A percentile compares a stretch with the other conserved stretches of the same genome.
Evolutionary conservation across 2,888 invertebrate genomes (phyloP).

Genomic region (Amblyjoppa fuscipennis): DNA sequence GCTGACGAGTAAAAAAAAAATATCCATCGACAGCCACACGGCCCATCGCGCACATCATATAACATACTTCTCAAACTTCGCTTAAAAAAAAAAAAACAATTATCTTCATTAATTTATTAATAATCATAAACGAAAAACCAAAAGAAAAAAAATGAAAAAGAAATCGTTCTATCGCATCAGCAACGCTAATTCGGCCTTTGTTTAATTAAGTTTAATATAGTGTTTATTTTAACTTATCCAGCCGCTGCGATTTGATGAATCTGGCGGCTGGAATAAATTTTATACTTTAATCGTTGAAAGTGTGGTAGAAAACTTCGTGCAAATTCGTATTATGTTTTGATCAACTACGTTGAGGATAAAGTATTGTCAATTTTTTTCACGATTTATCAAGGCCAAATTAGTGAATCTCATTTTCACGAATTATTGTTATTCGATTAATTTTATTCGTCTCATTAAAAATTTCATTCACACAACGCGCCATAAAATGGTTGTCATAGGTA

Average conservation of each 20-base stretch:
- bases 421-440: constrained; percentile 17
- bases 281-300: constrained; percentile 49
- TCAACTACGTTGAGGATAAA: constrained; percentile 63
- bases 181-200: constrained; percentile 83
- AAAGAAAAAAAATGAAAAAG: constrained; percentile 41
- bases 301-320: constrained; percentile 36
- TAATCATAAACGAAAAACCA: constrained; percentile 18
- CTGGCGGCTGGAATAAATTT: constrained; percentile 34
- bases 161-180: constrained; percentile 82
- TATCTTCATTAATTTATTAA: constrained; percentile 73
- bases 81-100: constrained; percentile 69
- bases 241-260: constrained; percentile 35
- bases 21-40: constrained; percentile 39
- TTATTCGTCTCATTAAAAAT: constrained; percentile 31
- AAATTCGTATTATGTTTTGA: constrained; percentile 72
- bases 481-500: constrained; percentile 48
- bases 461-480: constrained; percentile 44
- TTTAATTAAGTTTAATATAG: constrained; percentile 65
- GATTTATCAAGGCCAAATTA: constrained; percentile 72
- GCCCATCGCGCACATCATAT: constrained; percentile 67
- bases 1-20: constrained; percentile 61
- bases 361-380: constrained; percentile 16
- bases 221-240: constrained; percentile 52
- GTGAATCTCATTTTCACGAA: constrained; percentile 35
- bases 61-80: constrained; percentile 73